A percentile compares a stretch with the other conserved stretches of the same genome.
These are phyloP conservation scores for Copidosoma floridanum DNA, from an alignment of 1,140 invertebrate genomes.

Conservation along the genomic window DNA sequence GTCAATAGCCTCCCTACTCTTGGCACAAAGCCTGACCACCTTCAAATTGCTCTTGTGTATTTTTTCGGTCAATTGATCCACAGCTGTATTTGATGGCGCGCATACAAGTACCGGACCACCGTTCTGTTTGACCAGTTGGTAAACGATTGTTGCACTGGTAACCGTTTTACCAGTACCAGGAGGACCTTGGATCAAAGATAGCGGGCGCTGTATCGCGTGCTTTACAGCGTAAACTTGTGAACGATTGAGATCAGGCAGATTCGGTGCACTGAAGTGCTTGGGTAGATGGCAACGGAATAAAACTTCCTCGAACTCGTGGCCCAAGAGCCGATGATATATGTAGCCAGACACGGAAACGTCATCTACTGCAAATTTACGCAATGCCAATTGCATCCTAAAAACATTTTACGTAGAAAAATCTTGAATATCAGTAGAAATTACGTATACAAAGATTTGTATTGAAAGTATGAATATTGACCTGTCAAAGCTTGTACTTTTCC, in stretches of 20 bases:
- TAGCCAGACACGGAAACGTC: slow-evolving; percentile 95
- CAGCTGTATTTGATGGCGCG: slow-evolving; percentile 98
- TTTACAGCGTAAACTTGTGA: slow-evolving; percentile 99
- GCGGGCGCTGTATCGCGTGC: slow-evolving; percentile 93
- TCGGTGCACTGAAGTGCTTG: slow-evolving; percentile 95
- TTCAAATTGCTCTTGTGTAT: slow-evolving; percentile 97
- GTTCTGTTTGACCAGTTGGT: slow-evolving; percentile 93
- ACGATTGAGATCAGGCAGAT: slow-evolving; percentile 95
- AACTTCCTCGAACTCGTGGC: slow-evolving; percentile 96
- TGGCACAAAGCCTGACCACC: slow-evolving; percentile 95
- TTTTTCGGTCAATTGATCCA: slow-evolving; percentile 98
- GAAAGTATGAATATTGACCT: slow-evolving; percentile 70
- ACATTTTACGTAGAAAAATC: too few relatives aligned
- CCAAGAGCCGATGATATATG: slow-evolving; percentile 94
- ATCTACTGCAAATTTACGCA: slow-evolving; percentile 95
- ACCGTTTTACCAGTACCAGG: slow-evolving; percentile 98
- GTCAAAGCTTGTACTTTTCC: slow-evolving; percentile 99
- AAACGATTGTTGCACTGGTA: slow-evolving; percentile 98
- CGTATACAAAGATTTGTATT: too few relatives aligned
- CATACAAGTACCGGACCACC: slow-evolving; percentile 95
- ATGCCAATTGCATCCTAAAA: slow-evolving; percentile 95
- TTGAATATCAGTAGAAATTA: too few relatives aligned
- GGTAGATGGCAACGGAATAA: slow-evolving; percentile 86
- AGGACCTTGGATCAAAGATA: slow-evolving; percentile 94
- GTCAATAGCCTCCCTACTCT: slow-evolving; percentile 96